Evolutionary conservation across 1,140 invertebrate species (phyloP).

Genomic region (Diachasmimorpha longicaudata): DNA sequence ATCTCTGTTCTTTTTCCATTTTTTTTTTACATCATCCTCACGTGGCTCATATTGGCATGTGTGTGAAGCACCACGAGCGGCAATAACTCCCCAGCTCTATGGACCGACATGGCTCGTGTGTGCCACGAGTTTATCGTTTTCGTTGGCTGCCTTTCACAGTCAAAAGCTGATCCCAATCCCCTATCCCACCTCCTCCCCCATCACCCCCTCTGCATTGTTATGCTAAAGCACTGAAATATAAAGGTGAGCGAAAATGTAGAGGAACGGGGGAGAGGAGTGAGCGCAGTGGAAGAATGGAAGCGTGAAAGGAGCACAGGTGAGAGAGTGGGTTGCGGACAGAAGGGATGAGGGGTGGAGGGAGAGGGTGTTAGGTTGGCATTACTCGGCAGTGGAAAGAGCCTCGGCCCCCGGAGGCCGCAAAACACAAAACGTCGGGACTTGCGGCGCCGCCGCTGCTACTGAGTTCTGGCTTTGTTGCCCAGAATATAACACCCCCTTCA

Average conservation of each 20-base stretch:
- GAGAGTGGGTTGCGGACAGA: neutral
- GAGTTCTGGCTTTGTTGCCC: conserved; percentile 31
- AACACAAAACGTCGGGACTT: conserved; percentile 25
- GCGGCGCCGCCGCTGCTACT: conserved; percentile 11
- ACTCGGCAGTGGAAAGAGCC: conserved; percentile 28
- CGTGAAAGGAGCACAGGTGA: conserved; percentile 6
- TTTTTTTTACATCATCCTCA: neutral
- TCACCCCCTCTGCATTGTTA: conserved; percentile 20
- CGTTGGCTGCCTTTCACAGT: conserved; percentile 12
- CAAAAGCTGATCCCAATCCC: conserved; percentile 27
- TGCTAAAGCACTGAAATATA: conserved; percentile 22
- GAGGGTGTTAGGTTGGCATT: conserved; percentile 16
- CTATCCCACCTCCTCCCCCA: neutral
- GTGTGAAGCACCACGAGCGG: neutral
- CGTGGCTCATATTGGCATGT: conserved; percentile 1
- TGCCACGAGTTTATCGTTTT: neutral
- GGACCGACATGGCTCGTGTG: neutral
- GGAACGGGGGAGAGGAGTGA: neutral
- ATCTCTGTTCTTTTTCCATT: neutral
- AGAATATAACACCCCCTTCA: conserved; percentile 28
- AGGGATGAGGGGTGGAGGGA: neutral
- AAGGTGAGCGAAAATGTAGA: neutral
- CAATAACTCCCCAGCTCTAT: neutral
- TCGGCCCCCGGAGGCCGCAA: conserved; percentile 19
- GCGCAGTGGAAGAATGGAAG: neutral